A percentile compares a stretch with the other conserved stretches of the same genome.
These are phyloP conservation scores for Notechis scutatus DNA, from an alignment of 2,113 vertebrate genomes.

Conservation along the genomic window DNA sequence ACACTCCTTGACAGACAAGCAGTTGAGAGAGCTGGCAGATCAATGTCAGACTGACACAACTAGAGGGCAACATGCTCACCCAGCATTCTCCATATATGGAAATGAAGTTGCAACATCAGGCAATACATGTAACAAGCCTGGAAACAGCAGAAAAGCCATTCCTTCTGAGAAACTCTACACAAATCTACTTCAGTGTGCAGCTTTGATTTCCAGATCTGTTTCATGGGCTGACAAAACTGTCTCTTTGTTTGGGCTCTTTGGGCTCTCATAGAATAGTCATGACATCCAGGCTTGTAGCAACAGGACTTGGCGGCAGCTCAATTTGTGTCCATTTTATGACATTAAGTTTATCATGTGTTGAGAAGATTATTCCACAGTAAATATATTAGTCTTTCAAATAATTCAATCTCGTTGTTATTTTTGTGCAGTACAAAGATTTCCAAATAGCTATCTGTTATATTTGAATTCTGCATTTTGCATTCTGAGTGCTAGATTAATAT, in stretches of 20 bases:
- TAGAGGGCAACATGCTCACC: neutral
- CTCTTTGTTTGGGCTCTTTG: neutral
- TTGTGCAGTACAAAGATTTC: neutral
- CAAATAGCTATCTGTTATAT: neutral
- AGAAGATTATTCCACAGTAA: neutral
- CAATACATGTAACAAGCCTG: neutral
- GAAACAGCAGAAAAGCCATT: neutral
- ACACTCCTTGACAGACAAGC: neutral
- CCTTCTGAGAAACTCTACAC: neutral
- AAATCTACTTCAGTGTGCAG: neutral
- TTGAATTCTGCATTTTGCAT: neutral
- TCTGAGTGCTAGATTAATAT: neutral
- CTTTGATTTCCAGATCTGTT: neutral
- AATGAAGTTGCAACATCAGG: neutral
- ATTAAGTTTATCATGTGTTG: neutral
- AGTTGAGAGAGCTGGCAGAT: neutral
- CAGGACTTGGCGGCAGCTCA: neutral
- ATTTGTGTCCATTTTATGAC: neutral
- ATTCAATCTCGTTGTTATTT: neutral
- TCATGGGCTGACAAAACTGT: neutral
- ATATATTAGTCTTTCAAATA: neutral
- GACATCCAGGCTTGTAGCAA: neutral
- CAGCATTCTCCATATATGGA: neutral
- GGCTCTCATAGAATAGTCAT: too few species aligned
- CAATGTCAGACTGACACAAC: neutral